Conservation (phyloP, 2,113 vertebrate species). For the Scophthalmus maximus region DNA sequence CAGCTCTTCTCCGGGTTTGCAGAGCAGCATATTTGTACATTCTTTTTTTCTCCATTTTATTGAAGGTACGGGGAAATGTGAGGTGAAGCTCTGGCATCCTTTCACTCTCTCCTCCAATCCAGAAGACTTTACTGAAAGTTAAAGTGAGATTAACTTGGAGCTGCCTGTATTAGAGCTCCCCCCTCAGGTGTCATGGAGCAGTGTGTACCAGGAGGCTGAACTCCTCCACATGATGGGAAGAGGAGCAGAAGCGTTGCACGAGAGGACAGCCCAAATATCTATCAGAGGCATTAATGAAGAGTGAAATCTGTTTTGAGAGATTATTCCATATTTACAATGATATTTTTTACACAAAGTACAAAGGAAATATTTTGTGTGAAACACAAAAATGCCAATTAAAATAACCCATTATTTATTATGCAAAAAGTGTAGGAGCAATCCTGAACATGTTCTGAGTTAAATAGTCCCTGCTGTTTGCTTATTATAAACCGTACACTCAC, state of each 20-base stretch:
- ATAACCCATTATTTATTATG: slow-evolving; percentile 4
- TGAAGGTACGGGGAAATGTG: slow-evolving; percentile 9
- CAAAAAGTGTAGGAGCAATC: not conserved
- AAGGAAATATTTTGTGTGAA: not conserved
- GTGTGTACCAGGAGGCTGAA: slow-evolving; percentile 1
- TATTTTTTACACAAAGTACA: slow-evolving; percentile 1
- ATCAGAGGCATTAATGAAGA: not conserved
- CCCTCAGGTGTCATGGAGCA: slow-evolving; percentile 75
- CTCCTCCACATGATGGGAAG: not conserved
- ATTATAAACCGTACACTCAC: not conserved
- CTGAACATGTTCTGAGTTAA: not conserved
- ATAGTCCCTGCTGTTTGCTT: not conserved
- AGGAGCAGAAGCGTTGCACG: slow-evolving; percentile 1
- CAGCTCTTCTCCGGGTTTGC: slow-evolving; percentile 16
- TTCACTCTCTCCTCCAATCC: slow-evolving; percentile 43
- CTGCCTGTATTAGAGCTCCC: slow-evolving; percentile 86
- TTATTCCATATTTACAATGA: not conserved
- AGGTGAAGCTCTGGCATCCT: slow-evolving; percentile 15
- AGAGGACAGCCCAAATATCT: slow-evolving; percentile 1
- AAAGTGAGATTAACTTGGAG: slow-evolving; percentile 9
- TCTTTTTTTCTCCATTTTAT: not conserved
- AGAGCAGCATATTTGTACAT: slow-evolving; percentile 7
- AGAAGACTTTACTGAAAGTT: slow-evolving; percentile 73
- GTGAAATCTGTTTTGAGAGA: not conserved
- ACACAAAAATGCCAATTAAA: not conserved